Evolutionary conservation across 2,113 vertebrate species (phyloP).

Genomic region (Columba livia): DNA sequence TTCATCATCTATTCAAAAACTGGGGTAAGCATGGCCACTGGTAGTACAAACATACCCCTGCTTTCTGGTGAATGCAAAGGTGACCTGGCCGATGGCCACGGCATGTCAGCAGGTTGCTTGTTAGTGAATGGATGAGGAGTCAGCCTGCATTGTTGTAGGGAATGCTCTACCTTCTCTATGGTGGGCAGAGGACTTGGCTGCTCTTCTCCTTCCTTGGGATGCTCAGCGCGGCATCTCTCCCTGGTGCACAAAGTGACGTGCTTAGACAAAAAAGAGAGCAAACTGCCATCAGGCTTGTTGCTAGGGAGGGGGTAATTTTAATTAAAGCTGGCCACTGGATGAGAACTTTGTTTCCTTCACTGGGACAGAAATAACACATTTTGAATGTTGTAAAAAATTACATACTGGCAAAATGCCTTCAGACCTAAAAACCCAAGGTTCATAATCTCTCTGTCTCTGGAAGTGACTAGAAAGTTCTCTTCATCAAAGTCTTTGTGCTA

Average conservation of each 20-base stretch:
- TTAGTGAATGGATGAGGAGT: not conserved
- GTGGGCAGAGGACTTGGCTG: not conserved
- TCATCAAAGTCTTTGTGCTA: not conserved
- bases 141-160: not conserved
- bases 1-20: not conserved
- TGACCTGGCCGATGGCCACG: fast-evolving
- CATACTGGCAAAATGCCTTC: not conserved
- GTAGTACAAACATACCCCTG: not conserved
- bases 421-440: not conserved
- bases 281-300: not conserved
- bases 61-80: not conserved
- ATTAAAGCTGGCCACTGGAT: not conserved
- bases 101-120: not conserved
- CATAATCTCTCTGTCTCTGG: not conserved
- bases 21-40: not conserved
- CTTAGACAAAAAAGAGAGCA: not conserved
- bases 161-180: not conserved
- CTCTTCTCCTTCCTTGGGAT: not conserved
- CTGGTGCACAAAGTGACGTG: fast-evolving
- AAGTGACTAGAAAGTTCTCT: not conserved
- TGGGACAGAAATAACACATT: not conserved
- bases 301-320: not conserved
- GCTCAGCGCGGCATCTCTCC: not conserved
- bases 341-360: not conserved
- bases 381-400: not conserved